Percentiles rank a stretch among this genome's conserved stretches.
These are phyloP conservation scores for Ellobium chinense DNA, from an alignment of 2,888 invertebrate species.

Conservation along the genomic window DNA sequence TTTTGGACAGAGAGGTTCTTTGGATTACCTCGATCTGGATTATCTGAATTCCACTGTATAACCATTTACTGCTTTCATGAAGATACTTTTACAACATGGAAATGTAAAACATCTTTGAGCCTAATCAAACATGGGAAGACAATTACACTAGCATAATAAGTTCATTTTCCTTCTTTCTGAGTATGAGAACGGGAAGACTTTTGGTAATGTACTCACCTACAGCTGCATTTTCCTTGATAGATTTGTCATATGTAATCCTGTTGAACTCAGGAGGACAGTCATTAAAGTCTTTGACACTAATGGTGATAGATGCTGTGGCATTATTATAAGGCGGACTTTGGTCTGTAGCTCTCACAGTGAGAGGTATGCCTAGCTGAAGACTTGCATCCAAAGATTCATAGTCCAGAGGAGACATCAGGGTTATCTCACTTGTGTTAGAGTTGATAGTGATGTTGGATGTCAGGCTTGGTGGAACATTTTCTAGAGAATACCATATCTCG, in stretches of 20 bases:
- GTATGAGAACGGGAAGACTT: too few relatives aligned
- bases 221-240: conserved; percentile 89
- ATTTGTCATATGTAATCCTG: conserved; percentile 85
- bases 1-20: too few relatives aligned
- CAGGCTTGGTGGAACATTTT: neutral
- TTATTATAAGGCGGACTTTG: conserved; percentile 59
- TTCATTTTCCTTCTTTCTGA: too few relatives aligned
- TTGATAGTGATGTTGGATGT: conserved; percentile 81
- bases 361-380: conserved; percentile 55
- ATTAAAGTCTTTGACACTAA: conserved; percentile 87
- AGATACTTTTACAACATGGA: too few relatives aligned
- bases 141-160: too few relatives aligned
- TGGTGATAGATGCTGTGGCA: conserved; percentile 51
- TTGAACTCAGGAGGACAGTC: conserved; percentile 91
- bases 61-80: too few relatives aligned
- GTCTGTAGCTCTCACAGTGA: conserved; percentile 66
- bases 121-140: too few relatives aligned
- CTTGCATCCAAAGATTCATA: conserved; percentile 60
- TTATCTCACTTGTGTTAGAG: conserved; percentile 84
- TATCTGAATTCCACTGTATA: too few relatives aligned
- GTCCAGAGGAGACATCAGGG: conserved; percentile 62
- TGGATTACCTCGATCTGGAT: too few relatives aligned
- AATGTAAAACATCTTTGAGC: too few relatives aligned
- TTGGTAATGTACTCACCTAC: conserved; percentile 83
- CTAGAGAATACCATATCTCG: conserved; percentile 54